phyloP scores from a whole-genome alignment of 92 coral and sea anemone species.

The Siderastrea siderea region DNA sequence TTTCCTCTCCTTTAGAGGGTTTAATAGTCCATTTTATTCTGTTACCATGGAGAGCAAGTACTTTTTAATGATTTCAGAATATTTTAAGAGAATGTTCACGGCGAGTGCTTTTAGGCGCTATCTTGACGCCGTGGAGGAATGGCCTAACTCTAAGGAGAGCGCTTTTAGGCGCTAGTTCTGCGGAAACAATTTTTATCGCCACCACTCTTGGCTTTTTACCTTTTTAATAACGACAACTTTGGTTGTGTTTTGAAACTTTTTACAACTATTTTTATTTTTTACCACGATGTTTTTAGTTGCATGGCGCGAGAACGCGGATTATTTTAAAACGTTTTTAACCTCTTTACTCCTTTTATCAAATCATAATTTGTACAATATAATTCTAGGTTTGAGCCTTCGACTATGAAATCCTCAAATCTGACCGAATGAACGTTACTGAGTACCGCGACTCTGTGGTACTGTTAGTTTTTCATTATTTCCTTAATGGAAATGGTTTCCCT shows the following conservation, averaged over 20 bases:
- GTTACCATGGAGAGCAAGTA: too few relatives aligned
- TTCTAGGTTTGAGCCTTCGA: not conserved
- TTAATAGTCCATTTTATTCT: not conserved
- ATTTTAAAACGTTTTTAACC: conserved; percentile 30
- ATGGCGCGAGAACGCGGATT: not conserved
- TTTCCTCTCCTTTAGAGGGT: not conserved
- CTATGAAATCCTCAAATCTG: not conserved
- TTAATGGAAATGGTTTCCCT: conserved; percentile 30
- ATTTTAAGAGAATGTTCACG: not conserved
- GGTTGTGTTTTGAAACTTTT: not conserved
- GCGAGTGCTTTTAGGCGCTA: conserved; percentile 70
- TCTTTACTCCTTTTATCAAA: not conserved
- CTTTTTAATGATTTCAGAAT: not conserved
- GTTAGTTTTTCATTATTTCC: conserved; percentile 4
- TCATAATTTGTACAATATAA: not conserved
- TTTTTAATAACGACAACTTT: not conserved
- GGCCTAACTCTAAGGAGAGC: conserved; percentile 70
- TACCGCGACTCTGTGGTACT: not conserved
- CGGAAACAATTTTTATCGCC: not conserved
- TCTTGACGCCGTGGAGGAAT: conserved; percentile 23
- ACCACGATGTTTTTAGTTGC: not conserved
- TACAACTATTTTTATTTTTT: not conserved
- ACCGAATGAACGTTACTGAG: not conserved
- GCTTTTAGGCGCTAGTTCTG: conserved; percentile 71
- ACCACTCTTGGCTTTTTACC: conserved; percentile 20